Evolutionary conservation across 2,888 invertebrate genomes (phyloP), one percentile per base, ranked within the genome.

Genomic region (Ditylenchus weischeri): DNA sequence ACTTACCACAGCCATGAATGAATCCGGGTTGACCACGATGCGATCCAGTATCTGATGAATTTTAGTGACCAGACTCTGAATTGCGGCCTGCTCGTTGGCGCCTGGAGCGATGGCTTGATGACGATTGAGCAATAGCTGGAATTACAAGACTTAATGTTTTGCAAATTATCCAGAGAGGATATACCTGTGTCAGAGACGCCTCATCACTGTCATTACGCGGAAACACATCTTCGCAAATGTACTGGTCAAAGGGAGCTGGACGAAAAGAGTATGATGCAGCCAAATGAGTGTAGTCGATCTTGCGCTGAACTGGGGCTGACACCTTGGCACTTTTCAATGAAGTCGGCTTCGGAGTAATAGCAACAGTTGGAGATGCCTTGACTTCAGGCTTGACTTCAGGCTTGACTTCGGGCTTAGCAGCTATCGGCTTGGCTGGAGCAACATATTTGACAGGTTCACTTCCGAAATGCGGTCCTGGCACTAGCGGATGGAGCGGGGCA

Each of bases 1-100:
- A 47, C 91, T 89, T 87, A 94, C 94, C 84, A 94, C 95, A 73
- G 93, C 92, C 83, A 91, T 92, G 83, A 95, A 93, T 71, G 89
- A 90, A 38, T 92, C 93, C 0, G 95, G 94, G 0, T 93, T 91
- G 0, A 95, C 91, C 15, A 95, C 92, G 23, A 96, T 86, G 84
- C 92, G 93, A 83, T 96, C 96, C 65, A 96, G 86, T 36, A 93
- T 92, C 0, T 90, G 89, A 84, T 93, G 93, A n/a, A 96, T 89
- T 85, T 94, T 93, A 0, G 93, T 92, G 47, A 95, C 92, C 21
- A 98, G 87, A 84, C 92, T 93, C 43, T 92, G 88, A 64, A 96
- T 90, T 0, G 93, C 90, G 0, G 93, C 90, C 85, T 94, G 93
- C 80, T 96, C 95, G 1, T 89, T 88, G 0, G 93, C 88, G 0